Percentiles rank a stretch among this genome's conserved stretches.
Evolutionary conservation across 2,888 invertebrate genomes (phyloP).

Genomic region (Agriopis leucophaearia): DNA sequence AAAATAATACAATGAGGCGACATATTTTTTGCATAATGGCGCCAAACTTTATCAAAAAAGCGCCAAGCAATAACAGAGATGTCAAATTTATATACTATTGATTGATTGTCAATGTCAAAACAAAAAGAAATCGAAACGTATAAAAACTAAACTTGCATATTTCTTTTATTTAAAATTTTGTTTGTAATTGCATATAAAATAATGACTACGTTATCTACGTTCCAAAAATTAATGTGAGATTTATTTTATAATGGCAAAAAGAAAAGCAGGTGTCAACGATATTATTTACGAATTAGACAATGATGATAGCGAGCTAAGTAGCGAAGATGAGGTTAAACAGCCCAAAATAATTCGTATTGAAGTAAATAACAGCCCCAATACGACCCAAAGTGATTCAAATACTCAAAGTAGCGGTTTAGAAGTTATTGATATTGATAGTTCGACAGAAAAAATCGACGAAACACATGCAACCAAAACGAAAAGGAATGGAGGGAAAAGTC

Average conservation of each 20-base stretch:
- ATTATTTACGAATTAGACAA: slow-evolving; percentile 84
- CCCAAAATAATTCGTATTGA: slow-evolving; percentile 69
- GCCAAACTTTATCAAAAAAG: too few relatives aligned
- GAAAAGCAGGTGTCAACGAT: slow-evolving; percentile 77
- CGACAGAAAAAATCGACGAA: slow-evolving; percentile 51
- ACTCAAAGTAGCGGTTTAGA: slow-evolving; percentile 53
- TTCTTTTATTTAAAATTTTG: neutral
- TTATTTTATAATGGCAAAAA: slow-evolving; percentile 70
- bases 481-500: slow-evolving; percentile 79
- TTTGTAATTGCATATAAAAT: neutral
- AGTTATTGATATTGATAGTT: slow-evolving; percentile 56
- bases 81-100: too few relatives aligned
- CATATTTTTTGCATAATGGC: too few relatives aligned
- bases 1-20: too few relatives aligned
- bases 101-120: too few relatives aligned
- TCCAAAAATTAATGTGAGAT: neutral
- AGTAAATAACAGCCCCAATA: slow-evolving; percentile 44
- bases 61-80: too few relatives aligned
- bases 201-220: neutral
- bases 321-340: slow-evolving; percentile 77
- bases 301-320: slow-evolving; percentile 78
- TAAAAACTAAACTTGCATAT: too few relatives aligned
- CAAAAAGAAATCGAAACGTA: too few relatives aligned
- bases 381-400: slow-evolving; percentile 43
- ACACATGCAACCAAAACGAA: slow-evolving; percentile 45